These are phyloP conservation scores for Andrena marginata DNA, from an alignment of 2,888 invertebrate genomes.

Conservation along the genomic window DNA sequence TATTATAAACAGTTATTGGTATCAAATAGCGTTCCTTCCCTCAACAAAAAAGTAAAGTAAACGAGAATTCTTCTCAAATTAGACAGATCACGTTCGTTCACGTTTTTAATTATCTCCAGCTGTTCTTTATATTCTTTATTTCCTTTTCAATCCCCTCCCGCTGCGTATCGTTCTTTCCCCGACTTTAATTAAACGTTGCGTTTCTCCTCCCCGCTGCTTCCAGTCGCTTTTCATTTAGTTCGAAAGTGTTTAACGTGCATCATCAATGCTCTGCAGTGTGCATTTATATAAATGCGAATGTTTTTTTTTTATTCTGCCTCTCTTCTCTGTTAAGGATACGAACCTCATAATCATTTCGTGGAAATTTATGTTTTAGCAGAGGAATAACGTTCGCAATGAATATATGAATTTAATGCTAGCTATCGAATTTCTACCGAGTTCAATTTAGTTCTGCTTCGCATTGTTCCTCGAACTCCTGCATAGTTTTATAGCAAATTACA, in stretches of 20 bases:
- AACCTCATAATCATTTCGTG: neutral
- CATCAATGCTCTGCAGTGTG: neutral
- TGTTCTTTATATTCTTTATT: neutral
- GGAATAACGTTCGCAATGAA: neutral
- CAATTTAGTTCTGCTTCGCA: too few species aligned
- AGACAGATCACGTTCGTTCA: neutral
- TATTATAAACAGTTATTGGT: neutral
- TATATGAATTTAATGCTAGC: neutral
- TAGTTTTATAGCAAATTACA: too few species aligned
- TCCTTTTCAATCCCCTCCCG: neutral
- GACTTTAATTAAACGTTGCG: constrained; percentile 33
- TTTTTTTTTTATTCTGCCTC: neutral
- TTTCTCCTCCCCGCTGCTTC: neutral
- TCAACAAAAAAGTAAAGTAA: neutral
- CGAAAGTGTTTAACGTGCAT: neutral
- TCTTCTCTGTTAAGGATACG: neutral
- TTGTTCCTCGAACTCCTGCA: too few species aligned
- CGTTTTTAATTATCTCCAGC: constrained; percentile 7
- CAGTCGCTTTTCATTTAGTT: neutral
- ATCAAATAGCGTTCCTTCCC: neutral
- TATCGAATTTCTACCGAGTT: neutral
- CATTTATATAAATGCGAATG: neutral
- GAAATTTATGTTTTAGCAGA: neutral
- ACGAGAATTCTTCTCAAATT: neutral
- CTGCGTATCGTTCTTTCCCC: neutral